Evolutionary conservation across 2,888 invertebrate species (phyloP), one percentile per base, ranked within the genome.

Genomic region (Zelleria hepariella): DNA sequence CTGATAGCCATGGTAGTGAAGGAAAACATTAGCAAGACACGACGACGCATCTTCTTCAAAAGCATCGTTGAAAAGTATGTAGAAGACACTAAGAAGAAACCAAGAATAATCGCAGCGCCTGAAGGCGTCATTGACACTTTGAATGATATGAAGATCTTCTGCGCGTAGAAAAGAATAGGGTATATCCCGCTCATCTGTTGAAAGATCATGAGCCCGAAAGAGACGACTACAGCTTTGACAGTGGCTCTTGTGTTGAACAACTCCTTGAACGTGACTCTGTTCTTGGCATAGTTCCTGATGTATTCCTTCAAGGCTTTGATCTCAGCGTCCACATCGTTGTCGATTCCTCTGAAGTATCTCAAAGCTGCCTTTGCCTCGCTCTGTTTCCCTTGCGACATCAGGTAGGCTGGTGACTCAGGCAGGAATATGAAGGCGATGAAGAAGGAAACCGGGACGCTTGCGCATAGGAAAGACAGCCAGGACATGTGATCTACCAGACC

Each of bases 351-450:
- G 63, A 93, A 90, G 80, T 91, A 92, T 20, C 85, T 77, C 59
- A 94, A 70, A 0, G 93, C 90, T 24, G 87, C 81, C 62, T 90
- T 84, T 0, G 94, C 94, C 67, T 91, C 92, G 32, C 80, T 74
- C 48, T 74, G 75, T 66, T 90, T 88, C 4, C 89, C 90, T 67
- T 90, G 90, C 7, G 89, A 86, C 70, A 90, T 78, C 32, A 92
- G 77, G 72, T 91, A 92, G 3, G 91, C 86, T 0, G 95, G 94
- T 0, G 94, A 93, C 75, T 95, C 95, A 0, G 94, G 94, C 61
- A 94, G 86, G 62, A 92, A 90, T n/a, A 91, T 86, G 71, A 92
- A 90, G 0, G 82, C 85, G 1, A 86, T 65, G 69, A 90, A 89
- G 67, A 82, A 90, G 1, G 80, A 75, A 2, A 84, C 73, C 0